phyloP scores from a whole-genome alignment of 2,797 vertebrate species.

The Hybognathus amarus region DNA sequence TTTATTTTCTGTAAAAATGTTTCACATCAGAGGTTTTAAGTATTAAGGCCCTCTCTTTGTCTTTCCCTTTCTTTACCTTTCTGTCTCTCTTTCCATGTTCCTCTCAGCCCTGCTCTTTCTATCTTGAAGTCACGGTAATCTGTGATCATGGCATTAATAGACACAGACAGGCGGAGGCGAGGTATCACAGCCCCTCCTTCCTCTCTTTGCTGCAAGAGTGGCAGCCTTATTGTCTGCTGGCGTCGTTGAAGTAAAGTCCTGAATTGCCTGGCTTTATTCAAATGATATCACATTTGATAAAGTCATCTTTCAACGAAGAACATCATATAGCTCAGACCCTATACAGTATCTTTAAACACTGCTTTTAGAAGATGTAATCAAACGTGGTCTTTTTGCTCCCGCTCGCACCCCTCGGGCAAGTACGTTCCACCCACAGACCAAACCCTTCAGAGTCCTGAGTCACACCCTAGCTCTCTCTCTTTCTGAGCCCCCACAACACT shows the following conservation, averaged over 20 bases:
- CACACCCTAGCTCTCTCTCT: conserved; percentile 5
- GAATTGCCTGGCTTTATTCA: conserved; percentile 24
- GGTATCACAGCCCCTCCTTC: conserved; percentile 48
- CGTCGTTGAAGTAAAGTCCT: conserved; percentile 29
- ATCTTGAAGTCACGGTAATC: conserved; percentile 51
- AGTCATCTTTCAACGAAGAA: conserved; percentile 78
- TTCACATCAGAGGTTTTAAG: neutral
- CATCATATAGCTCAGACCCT: conserved; percentile 28
- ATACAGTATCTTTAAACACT: conserved; percentile 25
- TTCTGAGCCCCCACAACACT: neutral
- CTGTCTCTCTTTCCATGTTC: conserved; percentile 12
- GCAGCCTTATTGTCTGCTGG: conserved; percentile 42
- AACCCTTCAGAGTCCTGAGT: conserved; percentile 11
- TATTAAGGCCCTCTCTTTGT: conserved; percentile 6
- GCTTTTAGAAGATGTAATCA: conserved; percentile 17
- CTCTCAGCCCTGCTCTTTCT: conserved; percentile 35
- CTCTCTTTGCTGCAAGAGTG: conserved; percentile 30
- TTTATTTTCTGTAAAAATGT: neutral
- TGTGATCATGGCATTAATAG: conserved; percentile 55
- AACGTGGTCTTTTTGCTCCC: conserved; percentile 21
- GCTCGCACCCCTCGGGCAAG: conserved; percentile 32
- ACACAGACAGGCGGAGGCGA: conserved; percentile 59
- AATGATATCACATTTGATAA: conserved; percentile 57
- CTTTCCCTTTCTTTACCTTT: conserved; percentile 11
- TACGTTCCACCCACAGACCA: conserved; percentile 5